phyloP scores from a whole-genome alignment of 2,113 vertebrate species.

The Myotis davidii region DNA sequence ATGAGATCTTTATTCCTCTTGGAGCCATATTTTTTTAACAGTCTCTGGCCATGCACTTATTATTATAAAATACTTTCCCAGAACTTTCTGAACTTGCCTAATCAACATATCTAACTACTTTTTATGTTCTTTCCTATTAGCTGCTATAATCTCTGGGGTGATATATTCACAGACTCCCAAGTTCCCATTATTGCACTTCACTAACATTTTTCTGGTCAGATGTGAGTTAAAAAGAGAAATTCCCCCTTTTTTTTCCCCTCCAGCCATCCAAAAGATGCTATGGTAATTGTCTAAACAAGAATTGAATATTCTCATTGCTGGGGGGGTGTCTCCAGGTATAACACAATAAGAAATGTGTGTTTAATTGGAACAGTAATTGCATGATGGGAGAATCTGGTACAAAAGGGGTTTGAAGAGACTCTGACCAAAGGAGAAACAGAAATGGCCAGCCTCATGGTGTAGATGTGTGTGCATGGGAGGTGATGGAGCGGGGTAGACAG shows the following conservation, averaged over 20 bases:
- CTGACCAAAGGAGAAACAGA: neutral
- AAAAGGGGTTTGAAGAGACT: neutral
- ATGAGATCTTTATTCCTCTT: neutral
- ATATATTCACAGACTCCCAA: neutral
- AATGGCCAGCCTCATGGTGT: neutral
- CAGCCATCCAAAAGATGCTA: neutral
- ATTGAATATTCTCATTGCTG: neutral
- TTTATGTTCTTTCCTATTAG: conserved; percentile 23
- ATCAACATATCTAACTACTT: neutral
- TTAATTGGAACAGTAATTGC: neutral
- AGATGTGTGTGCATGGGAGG: neutral
- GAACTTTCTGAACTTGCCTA: neutral
- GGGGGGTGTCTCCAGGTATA: neutral
- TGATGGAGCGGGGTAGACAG: fast-evolving
- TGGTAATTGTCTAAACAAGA: neutral
- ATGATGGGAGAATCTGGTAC: neutral
- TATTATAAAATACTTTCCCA: conserved; percentile 51
- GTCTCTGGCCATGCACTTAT: neutral
- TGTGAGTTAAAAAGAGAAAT: neutral
- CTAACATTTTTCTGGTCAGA: neutral
- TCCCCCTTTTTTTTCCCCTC: neutral
- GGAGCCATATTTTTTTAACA: neutral
- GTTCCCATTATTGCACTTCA: neutral
- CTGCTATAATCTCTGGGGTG: neutral
- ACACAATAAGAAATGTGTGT: neutral